Percentiles rank a stretch among this genome's conserved stretches.
Evolutionary conservation across 2,113 vertebrate genomes (phyloP).

Genomic region (Australoheros scitulus): DNA sequence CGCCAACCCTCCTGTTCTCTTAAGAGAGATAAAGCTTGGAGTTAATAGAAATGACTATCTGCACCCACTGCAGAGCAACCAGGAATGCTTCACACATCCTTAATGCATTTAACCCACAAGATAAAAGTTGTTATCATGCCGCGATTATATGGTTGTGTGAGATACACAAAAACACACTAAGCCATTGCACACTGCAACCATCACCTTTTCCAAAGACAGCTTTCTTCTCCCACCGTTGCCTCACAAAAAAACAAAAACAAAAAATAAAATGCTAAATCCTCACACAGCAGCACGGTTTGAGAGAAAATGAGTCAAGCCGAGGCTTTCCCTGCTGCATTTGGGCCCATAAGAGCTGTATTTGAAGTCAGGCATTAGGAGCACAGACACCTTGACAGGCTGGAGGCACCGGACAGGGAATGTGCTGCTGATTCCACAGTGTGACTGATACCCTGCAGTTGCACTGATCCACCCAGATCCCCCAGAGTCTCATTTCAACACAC

Average conservation of each 20-base stretch:
- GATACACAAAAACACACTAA: not conserved
- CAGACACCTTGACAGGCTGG: constrained; percentile 40
- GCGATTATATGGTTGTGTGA: not conserved
- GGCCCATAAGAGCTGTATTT: constrained; percentile 28
- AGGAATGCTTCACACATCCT: not conserved
- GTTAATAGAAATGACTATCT: not conserved
- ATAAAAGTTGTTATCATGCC: not conserved
- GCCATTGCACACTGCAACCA: not conserved
- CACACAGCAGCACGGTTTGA: constrained; percentile 6
- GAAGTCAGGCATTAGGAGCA: constrained; percentile 42
- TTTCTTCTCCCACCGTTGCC: not conserved
- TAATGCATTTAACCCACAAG: not conserved
- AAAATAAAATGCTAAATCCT: constrained; percentile 18
- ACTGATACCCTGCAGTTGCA: constrained; percentile 38
- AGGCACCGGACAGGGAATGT: constrained; percentile 10
- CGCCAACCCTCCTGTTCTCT: not conserved
- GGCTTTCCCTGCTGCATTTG: not conserved
- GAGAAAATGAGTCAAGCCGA: constrained; percentile 12
- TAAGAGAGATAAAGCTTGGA: not conserved
- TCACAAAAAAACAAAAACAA: not conserved
- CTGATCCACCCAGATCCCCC: constrained; percentile 25
- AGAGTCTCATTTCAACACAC: constrained; percentile 39
- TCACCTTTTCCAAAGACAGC: not conserved
- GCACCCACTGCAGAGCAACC: not conserved
- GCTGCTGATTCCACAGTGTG: constrained; percentile 41